phyloP scores from a whole-genome alignment of 2,888 invertebrate species.

The Nineta flava region DNA sequence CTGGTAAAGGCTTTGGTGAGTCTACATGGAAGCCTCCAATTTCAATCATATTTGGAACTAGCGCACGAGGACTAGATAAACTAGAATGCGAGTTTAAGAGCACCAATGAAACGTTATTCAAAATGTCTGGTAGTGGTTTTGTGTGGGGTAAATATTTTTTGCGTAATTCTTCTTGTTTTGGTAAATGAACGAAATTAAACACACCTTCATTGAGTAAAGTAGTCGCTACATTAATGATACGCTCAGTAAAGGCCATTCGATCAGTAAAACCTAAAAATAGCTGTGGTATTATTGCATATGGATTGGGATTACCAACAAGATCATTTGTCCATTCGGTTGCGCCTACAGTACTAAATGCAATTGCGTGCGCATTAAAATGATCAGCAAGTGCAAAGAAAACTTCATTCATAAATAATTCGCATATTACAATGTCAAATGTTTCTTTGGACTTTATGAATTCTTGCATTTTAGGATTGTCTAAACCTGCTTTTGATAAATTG shows the following conservation, averaged over 20 bases:
- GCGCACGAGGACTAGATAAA: conserved; percentile 30
- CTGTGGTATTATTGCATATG: conserved; percentile 33
- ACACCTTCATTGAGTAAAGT: conserved; percentile 20
- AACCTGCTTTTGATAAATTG: conserved; percentile 9
- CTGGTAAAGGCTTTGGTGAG: conserved; percentile 4
- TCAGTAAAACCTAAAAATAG: conserved; percentile 26
- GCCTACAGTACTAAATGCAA: conserved; percentile 28
- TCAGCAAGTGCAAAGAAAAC: conserved; percentile 26
- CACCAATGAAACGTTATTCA: conserved; percentile 16
- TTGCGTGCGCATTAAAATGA: conserved; percentile 23
- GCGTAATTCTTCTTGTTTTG: neutral
- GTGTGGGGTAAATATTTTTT: conserved; percentile 16
- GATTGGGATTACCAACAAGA: conserved; percentile 29
- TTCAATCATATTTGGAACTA: conserved; percentile 30
- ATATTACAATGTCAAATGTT: conserved; percentile 26
- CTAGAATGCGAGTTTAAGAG: conserved; percentile 20
- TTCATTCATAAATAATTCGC: conserved; percentile 33
- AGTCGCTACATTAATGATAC: conserved; percentile 32
- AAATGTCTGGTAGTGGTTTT: conserved; percentile 15
- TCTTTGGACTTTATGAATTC: conserved; percentile 21
- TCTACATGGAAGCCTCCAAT: conserved; percentile 20
- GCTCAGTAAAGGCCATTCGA: conserved; percentile 32
- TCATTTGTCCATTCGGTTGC: conserved; percentile 29
- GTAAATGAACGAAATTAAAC: conserved; percentile 13
- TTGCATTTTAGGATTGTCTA: conserved; percentile 15